Conservation (phyloP, 1,140 invertebrate genomes). For the Augochlora pura region DNA sequence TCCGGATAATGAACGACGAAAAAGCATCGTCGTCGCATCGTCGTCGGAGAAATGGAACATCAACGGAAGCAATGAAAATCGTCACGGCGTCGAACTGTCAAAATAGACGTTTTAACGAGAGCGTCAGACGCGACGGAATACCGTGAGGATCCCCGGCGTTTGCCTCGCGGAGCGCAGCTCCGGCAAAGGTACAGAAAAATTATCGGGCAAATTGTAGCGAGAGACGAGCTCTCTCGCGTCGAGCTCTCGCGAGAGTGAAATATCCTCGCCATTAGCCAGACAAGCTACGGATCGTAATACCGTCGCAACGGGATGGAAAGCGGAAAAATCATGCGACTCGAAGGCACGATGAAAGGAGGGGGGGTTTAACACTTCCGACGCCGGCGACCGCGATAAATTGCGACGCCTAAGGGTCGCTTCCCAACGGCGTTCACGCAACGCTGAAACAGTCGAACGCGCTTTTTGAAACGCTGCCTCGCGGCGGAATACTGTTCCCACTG, state of each 20-base stretch:
- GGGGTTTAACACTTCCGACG: constrained; percentile 32
- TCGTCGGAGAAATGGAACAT: too few relatives aligned
- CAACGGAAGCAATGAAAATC: too few relatives aligned
- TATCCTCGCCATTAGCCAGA: constrained; percentile 6
- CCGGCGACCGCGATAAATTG: constrained; percentile 41
- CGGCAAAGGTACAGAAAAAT: neutral
- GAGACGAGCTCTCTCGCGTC: neutral
- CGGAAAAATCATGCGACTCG: constrained; percentile 10
- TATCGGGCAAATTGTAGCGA: constrained; percentile 1
- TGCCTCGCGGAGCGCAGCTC: too few relatives aligned
- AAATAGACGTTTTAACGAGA: too few relatives aligned
- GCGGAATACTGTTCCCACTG: too few relatives aligned
- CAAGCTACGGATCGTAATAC: neutral
- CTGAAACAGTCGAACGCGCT: neutral
- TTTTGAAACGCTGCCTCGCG: too few relatives aligned
- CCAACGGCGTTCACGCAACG: too few relatives aligned
- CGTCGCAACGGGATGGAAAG: neutral
- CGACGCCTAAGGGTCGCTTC: constrained; percentile 7
- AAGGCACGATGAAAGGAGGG: constrained; percentile 19
- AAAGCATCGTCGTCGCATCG: too few relatives aligned
- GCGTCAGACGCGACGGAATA: too few relatives aligned
- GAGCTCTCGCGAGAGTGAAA: neutral
- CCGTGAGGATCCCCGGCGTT: too few relatives aligned
- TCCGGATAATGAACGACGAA: too few relatives aligned
- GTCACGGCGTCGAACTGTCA: too few relatives aligned